Percentiles rank a stretch among this genome's conserved stretches.
phyloP scores from a whole-genome alignment of 2,888 invertebrate genomes.

The Plebejus argus region DNA sequence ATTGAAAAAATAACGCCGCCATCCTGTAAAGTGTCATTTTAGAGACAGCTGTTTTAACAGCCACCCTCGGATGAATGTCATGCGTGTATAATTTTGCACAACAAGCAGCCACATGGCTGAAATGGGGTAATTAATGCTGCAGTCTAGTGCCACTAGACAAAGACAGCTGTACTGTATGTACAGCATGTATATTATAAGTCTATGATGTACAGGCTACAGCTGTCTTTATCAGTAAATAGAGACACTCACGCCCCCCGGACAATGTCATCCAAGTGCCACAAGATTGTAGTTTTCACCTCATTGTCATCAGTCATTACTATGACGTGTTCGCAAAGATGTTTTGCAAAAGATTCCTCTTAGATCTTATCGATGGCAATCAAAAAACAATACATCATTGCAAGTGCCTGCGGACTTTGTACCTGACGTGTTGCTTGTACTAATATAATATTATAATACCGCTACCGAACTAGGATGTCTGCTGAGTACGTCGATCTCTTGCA shows the following conservation, averaged over 20 bases:
- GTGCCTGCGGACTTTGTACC: background rate
- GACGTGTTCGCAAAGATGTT: background rate
- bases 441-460: too few species aligned
- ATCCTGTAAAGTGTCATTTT: too few species aligned
- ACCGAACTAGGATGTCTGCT: background rate
- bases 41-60: too few species aligned
- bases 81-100: too few species aligned
- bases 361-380: conserved; percentile 6
- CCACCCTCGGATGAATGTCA: too few species aligned
- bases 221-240: too few species aligned
- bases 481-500: background rate
- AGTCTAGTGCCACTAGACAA: background rate
- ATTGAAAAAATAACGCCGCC: too few species aligned
- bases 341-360: background rate
- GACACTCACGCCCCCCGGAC: background rate
- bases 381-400: background rate
- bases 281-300: background rate
- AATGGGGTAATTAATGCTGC: background rate
- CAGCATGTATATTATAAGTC: too few species aligned
- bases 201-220: too few species aligned
- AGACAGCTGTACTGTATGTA: too few species aligned
- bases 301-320: background rate
- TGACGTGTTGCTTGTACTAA: background rate
- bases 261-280: background rate
- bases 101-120: background rate